Evolutionary conservation across 1,140 invertebrate species (phyloP).

Genomic region (Alviniconcha marisindica): DNA sequence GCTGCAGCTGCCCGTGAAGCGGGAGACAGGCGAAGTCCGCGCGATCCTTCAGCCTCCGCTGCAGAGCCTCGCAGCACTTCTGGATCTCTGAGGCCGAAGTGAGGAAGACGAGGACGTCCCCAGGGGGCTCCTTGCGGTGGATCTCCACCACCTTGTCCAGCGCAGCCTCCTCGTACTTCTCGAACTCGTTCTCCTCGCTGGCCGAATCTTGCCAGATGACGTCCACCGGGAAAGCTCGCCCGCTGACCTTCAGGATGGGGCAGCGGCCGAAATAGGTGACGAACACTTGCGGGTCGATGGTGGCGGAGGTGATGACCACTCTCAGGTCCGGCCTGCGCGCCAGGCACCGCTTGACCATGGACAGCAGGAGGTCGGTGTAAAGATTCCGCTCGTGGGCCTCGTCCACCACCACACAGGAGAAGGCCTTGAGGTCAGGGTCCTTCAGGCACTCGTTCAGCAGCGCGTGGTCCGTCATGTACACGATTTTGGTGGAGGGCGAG

Average conservation of each 20-base stretch:
- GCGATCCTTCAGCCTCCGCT: conserved; percentile 28
- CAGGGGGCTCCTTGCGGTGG: conserved; percentile 90
- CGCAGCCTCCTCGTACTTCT: conserved; percentile 96
- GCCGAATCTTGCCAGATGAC: conserved; percentile 93
- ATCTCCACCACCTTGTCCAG: conserved; percentile 97
- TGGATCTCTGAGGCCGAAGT: conserved; percentile 79
- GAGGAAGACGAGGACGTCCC: conserved; percentile 97
- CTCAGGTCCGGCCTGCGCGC: conserved; percentile 59
- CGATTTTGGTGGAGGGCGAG: conserved; percentile 82
- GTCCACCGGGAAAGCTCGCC: conserved; percentile 88
- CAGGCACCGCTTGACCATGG: conserved; percentile 82
- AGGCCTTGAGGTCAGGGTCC: conserved; percentile 74
- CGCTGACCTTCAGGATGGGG: conserved; percentile 97
- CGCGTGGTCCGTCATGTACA: conserved; percentile 99
- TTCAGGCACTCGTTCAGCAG: conserved; percentile 96
- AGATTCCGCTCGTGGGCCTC: conserved; percentile 98
- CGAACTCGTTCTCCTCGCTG: conserved; percentile 84
- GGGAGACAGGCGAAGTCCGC: conserved; percentile 78
- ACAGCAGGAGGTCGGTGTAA: conserved; percentile 94
- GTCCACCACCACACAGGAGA: conserved; percentile 93
- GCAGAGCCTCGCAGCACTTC: conserved; percentile 57
- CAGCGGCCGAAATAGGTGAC: conserved; percentile 85
- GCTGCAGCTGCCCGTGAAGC: conserved; percentile 96
- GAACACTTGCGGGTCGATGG: conserved; percentile 78
- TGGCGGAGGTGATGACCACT: conserved; percentile 73